These are phyloP conservation scores for Centruroides vittatus DNA, from an alignment of 1,140 invertebrate species.

Conservation along the genomic window DNA sequence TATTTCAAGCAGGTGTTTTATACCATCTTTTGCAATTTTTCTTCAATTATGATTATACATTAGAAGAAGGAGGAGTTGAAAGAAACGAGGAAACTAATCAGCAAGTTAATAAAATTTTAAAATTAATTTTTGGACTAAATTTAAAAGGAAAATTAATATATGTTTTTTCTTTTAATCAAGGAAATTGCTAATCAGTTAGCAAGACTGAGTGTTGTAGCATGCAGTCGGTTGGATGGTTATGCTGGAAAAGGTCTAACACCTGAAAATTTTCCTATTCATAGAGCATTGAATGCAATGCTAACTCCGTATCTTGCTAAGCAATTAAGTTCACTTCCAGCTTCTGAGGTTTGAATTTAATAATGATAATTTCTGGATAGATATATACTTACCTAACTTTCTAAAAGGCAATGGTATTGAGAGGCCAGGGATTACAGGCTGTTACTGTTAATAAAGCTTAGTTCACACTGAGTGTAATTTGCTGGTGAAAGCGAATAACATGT, in stretches of 20 bases:
- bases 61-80: conserved; percentile 91
- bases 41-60: conserved; percentile 93
- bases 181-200: conserved; percentile 85
- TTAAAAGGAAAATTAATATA: not conserved
- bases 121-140: not conserved
- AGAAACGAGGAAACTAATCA: conserved; percentile 66
- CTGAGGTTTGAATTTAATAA: conserved; percentile 40
- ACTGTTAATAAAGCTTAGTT: too few relatives aligned
- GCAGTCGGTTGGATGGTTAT: conserved; percentile 62
- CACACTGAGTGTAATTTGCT: too few relatives aligned
- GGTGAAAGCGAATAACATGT: too few relatives aligned
- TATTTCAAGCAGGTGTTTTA: conserved; percentile 80
- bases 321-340: conserved; percentile 49
- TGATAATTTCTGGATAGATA: too few relatives aligned
- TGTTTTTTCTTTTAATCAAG: conserved; percentile 34
- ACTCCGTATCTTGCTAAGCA: conserved; percentile 77
- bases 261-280: conserved; percentile 41
- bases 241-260: conserved; percentile 42
- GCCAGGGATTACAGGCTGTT: too few relatives aligned
- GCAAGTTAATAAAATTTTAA: conserved; percentile 36
- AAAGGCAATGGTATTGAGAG: too few relatives aligned
- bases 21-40: conserved; percentile 84
- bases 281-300: conserved; percentile 58
- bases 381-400: too few relatives aligned
- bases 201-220: conserved; percentile 67